Evolutionary conservation across 2,888 invertebrate genomes (phyloP).

Genomic region (Eupeodes luniger): DNA sequence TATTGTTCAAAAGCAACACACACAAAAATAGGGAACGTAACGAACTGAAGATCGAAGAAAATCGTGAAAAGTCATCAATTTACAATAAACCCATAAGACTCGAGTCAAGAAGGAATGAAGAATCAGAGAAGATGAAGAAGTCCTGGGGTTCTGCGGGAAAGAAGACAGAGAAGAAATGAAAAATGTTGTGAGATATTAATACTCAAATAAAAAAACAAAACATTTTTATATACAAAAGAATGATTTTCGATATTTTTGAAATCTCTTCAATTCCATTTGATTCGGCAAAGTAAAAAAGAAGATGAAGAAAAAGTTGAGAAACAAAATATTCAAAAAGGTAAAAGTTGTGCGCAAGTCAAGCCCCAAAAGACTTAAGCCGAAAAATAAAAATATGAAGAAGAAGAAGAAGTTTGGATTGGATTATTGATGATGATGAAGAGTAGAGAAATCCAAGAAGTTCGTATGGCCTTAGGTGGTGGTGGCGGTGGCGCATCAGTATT

Average conservation of each 20-base stretch:
- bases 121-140: conserved; percentile 27
- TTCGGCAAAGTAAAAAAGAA: conserved; percentile 36
- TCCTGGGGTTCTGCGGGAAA: conserved; percentile 8
- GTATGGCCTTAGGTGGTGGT: conserved; percentile 68
- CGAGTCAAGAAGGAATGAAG: conserved; percentile 49
- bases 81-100: conserved; percentile 26
- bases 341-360: conserved; percentile 19
- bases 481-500: conserved; percentile 72
- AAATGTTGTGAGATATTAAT: neutral
- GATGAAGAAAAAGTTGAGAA: neutral
- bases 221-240: conserved; percentile 43
- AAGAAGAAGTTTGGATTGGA: conserved; percentile 33
- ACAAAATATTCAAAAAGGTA: neutral
- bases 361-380: neutral
- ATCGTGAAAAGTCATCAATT: conserved; percentile 74
- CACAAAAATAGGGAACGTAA: conserved; percentile 25
- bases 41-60: conserved; percentile 51
- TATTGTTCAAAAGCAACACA: conserved; percentile 58
- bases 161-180: neutral
- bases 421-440: conserved; percentile 70
- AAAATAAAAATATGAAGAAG: neutral
- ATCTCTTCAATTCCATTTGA: conserved; percentile 56
- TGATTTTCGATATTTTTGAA: conserved; percentile 38
- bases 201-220: conserved; percentile 14
- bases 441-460: conserved; percentile 54